Base-by-base conservation (phyloP, 2,888 invertebrate genomes). In the Laspeyria flexula region DNA sequence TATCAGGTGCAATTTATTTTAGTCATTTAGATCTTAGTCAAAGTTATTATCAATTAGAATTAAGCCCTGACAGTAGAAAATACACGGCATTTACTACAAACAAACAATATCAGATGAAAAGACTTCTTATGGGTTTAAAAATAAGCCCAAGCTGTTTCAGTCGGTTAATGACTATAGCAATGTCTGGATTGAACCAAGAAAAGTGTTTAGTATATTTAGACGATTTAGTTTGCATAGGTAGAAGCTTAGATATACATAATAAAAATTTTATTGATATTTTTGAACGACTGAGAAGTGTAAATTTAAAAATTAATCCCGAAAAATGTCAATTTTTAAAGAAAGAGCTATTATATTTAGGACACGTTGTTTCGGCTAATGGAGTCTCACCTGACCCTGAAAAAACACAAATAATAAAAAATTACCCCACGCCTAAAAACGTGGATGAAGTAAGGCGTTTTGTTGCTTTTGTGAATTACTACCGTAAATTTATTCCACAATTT, bases 41-140 rank as follows among this genome's bases (percentile, higher is more conserved):
- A 11, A 4, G 6, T 15, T 33, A 33, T 13, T 33, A 11, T 9
- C 31, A 33, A 33, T n/a, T 33, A 9, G 3, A 2, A 21, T 5
- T 21, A 3, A 21, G 5, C 5, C 21, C 21, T 21, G 21, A 21
- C 5, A 3, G 3, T 2, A 2, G 21, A 3, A 21, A 21, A 21
- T 21, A 21, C 5, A 21, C 21, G 5, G 13, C 13, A 13, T 34
- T 34, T 13, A 16, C 5, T 10, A 16, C 33, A 10, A 7, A 16
- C 9, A 38, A 38, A 13, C 49, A 52, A 16, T 43, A 27, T 16
- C 27, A 34, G 29, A 45, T 55, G 43, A 59, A 45, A 40, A 16
- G 55, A 10, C 12, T 47, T 10, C 55, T 45, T 2, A 43, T 51
- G 55, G 59, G 55, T 47, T 27, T 38, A 38, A 42, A 51, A 45